These are phyloP conservation scores for Petrocephalus sullivani DNA, from an alignment of 2,797 vertebrate species.

Conservation along the genomic window DNA sequence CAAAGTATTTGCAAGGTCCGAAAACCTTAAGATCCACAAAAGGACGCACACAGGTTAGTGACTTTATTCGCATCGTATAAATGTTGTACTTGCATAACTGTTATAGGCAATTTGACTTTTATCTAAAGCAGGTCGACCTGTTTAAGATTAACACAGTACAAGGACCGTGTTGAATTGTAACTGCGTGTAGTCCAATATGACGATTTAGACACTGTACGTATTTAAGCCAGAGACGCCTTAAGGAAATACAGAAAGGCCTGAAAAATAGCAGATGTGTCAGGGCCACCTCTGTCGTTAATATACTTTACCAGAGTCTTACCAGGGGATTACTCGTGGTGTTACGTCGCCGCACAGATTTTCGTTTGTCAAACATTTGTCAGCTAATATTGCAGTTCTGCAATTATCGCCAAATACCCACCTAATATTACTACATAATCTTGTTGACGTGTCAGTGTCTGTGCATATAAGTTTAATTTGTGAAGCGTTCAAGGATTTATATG, in stretches of 20 bases:
- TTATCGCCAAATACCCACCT: neutral
- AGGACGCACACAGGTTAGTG: slow-evolving; percentile 97
- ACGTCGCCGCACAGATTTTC: neutral
- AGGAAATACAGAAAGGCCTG: neutral
- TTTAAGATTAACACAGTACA: neutral
- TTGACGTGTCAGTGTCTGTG: neutral
- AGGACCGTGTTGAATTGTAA: neutral
- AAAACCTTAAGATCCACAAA: slow-evolving; percentile 98
- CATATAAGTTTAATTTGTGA: neutral
- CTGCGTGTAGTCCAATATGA: neutral
- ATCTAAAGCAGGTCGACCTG: neutral
- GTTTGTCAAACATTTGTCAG: neutral
- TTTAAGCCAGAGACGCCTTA: neutral
- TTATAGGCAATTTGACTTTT: neutral
- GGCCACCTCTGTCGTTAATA: neutral
- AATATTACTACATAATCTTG: neutral
- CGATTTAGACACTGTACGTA: neutral
- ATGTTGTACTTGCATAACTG: slow-evolving; percentile 1
- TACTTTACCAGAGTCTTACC: neutral
- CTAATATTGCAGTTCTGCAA: neutral
- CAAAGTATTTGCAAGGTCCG: slow-evolving; percentile 95
- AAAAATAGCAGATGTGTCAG: neutral
- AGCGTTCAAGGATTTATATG: neutral
- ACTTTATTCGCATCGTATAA: slow-evolving; percentile 12
- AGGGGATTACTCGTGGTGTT: neutral